Conservation (phyloP, 2,888 invertebrate genomes). For the Heliconius cydno region DNA sequence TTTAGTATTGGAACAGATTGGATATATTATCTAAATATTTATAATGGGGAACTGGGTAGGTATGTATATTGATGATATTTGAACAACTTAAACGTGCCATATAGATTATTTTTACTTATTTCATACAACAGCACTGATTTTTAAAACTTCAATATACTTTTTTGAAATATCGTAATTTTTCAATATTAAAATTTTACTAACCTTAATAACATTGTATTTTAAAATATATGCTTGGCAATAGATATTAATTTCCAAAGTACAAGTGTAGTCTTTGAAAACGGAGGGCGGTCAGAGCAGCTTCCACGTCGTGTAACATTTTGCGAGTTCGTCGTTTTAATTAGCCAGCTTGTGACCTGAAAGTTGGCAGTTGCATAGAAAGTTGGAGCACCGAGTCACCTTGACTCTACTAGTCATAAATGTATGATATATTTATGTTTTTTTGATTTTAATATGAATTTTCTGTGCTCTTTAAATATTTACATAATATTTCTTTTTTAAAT, state of each 20-base stretch:
- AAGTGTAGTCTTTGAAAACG: conserved; percentile 44
- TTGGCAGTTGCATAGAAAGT: conserved; percentile 65
- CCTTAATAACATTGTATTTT: neutral
- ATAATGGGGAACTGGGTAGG: no score
- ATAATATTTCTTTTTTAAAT: neutral
- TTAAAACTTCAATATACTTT: neutral
- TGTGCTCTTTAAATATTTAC: neutral
- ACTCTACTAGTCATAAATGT: conserved; percentile 9
- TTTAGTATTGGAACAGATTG: no score
- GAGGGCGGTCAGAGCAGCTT: conserved; percentile 66
- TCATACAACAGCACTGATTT: neutral
- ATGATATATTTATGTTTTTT: neutral
- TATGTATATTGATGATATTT: no score
- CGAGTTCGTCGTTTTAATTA: conserved; percentile 66
- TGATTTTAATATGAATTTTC: neutral
- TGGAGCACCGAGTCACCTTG: conserved; percentile 16
- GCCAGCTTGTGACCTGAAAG: conserved; percentile 61
- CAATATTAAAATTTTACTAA: neutral
- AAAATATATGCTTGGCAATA: neutral
- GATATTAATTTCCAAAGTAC: conserved; percentile 21
- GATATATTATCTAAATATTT: no score
- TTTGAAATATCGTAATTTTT: neutral
- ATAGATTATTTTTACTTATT: no score
- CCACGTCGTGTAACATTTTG: conserved; percentile 59
- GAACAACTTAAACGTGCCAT: no score